phyloP scores from a whole-genome alignment of 2,888 invertebrate genomes.

The Drymonia ruficornis region DNA sequence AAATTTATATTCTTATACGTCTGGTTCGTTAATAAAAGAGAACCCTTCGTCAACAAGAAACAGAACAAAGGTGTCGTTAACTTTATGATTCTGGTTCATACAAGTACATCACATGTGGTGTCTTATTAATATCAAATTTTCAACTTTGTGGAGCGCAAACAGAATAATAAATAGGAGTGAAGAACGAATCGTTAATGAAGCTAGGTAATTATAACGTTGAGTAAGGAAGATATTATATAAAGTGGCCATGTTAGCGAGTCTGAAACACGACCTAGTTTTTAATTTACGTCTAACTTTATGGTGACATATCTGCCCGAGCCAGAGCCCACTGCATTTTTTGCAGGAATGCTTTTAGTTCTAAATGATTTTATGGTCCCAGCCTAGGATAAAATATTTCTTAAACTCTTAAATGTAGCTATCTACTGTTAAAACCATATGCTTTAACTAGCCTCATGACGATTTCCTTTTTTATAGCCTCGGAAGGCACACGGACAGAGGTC shows the following conservation, averaged over 20 bases:
- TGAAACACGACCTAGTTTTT: not conserved
- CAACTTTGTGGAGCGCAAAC: not conserved
- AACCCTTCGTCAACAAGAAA: not conserved
- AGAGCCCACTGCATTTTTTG: too few species aligned
- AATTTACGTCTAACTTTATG: too few species aligned
- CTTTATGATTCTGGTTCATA: constrained; percentile 1
- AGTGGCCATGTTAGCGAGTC: not conserved
- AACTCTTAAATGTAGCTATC: too few species aligned
- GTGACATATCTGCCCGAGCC: too few species aligned
- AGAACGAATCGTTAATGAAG: not conserved
- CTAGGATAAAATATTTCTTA: too few species aligned
- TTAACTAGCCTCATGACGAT: too few species aligned
- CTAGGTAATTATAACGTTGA: not conserved
- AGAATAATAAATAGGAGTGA: not conserved
- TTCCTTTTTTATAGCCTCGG: too few species aligned
- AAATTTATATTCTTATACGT: constrained; percentile 3
- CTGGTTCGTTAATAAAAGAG: not conserved
- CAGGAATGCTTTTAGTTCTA: too few species aligned
- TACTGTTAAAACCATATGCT: too few species aligned
- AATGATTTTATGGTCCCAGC: too few species aligned
- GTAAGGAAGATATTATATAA: not conserved
- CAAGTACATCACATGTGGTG: not conserved
- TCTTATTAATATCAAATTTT: not conserved
- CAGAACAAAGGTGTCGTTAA: not conserved
- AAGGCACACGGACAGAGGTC: too few species aligned